Percentiles rank a stretch among this genome's conserved stretches.
Evolutionary conservation across 2,888 invertebrate genomes (phyloP).

Genomic region (Tricholauxania praeusta): DNA sequence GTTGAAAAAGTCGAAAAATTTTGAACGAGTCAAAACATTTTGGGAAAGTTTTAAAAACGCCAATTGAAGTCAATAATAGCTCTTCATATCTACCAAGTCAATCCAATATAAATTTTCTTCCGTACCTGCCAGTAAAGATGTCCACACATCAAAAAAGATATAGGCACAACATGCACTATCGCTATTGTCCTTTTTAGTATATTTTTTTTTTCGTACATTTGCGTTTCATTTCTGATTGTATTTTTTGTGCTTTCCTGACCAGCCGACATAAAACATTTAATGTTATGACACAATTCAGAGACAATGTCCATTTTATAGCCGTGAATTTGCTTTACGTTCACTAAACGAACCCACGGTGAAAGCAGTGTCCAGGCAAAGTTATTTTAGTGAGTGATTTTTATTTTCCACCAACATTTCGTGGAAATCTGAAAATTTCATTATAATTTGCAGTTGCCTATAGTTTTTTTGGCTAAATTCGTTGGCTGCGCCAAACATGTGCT

Average conservation of each 20-base stretch:
- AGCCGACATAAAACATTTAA: conserved; percentile 60
- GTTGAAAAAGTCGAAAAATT: no score
- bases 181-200: no score
- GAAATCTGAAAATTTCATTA: conserved; percentile 43
- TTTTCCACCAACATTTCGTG: conserved; percentile 34
- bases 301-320: conserved; percentile 48
- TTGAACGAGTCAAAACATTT: no score
- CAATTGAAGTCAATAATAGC: no score
- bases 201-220: background rate
- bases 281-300: conserved; percentile 59
- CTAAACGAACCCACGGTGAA: conserved; percentile 25
- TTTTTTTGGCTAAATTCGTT: conserved; percentile 40
- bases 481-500: conserved; percentile 44
- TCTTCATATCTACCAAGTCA: no score
- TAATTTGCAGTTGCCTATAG: conserved; percentile 46
- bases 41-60: no score
- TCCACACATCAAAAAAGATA: no score
- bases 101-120: no score
- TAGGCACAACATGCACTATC: no score
- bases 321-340: background rate
- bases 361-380: conserved; percentile 8
- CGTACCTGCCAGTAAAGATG: no score
- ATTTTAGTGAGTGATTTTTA: conserved; percentile 32
- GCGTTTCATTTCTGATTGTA: background rate
- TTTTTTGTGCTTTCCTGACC: conserved; percentile 53